These are phyloP conservation scores for Archips xylosteana DNA, from an alignment of 2,888 invertebrate species.

Conservation along the genomic window DNA sequence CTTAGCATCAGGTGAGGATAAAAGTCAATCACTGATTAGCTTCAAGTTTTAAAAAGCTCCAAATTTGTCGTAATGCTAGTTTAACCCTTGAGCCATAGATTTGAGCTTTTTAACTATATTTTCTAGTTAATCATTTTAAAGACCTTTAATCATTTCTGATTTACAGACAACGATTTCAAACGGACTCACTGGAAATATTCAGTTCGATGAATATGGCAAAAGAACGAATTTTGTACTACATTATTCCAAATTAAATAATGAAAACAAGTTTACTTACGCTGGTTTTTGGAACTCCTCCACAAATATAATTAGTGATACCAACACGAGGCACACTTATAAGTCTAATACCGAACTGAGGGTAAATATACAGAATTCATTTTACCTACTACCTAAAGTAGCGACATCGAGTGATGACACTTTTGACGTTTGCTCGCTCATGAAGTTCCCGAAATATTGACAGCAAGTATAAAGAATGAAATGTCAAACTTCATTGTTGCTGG, in stretches of 20 bases:
- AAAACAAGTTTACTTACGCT: constrained; percentile 84
- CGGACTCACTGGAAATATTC: constrained; percentile 88
- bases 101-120: no score
- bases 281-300: constrained; percentile 83
- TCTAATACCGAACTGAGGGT: constrained; percentile 87
- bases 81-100: no score
- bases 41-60: no score
- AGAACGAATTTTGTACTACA: constrained; percentile 86
- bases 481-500: no score
- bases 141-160: not conserved
- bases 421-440: no score
- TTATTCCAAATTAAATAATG: constrained; percentile 77
- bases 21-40: no score
- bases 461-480: no score
- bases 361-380: constrained; percentile 52
- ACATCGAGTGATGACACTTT: no score
- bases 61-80: no score
- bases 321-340: constrained; percentile 64
- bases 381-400: no score
- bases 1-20: no score
- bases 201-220: constrained; percentile 88
- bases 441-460: no score
- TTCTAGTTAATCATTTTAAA: not conserved
- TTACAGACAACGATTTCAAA: constrained; percentile 76
- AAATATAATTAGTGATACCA: constrained; percentile 60